phyloP scores from a whole-genome alignment of 2,888 invertebrate species.

The Phalera bucephala region DNA sequence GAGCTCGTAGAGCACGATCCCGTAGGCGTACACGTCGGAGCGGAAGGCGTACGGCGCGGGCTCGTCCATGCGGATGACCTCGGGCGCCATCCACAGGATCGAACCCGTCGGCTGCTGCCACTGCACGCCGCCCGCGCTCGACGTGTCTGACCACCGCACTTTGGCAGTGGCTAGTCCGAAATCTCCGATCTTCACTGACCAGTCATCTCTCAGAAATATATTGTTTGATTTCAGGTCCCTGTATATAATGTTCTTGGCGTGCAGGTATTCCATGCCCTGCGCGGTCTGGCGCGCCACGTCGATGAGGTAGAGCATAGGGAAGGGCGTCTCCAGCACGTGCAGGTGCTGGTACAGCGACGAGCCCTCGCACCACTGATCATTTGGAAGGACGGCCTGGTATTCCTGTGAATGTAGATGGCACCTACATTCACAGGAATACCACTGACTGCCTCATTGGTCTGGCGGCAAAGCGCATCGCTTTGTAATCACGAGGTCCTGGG shows the following conservation, averaged over 20 bases:
- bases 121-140: constrained; percentile 86
- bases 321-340: constrained; percentile 97
- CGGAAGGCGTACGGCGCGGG: constrained; percentile 98
- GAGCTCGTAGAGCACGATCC: constrained; percentile 98
- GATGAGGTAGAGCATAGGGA: constrained; percentile 95
- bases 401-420: no score
- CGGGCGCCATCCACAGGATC: constrained; percentile 99
- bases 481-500: no score
- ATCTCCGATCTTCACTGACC: constrained; percentile 99
- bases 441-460: no score
- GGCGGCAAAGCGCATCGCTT: no score
- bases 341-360: constrained; percentile 98
- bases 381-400: no score
- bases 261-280: constrained; percentile 99
- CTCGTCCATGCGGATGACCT: constrained; percentile 98
- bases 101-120: constrained; percentile 98
- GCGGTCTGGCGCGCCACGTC: constrained; percentile 98
- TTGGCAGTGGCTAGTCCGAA: constrained; percentile 99
- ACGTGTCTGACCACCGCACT: constrained; percentile 83
- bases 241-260: constrained; percentile 98
- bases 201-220: constrained; percentile 98
- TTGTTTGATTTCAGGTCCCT: constrained; percentile 99
- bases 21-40: constrained; percentile 99
- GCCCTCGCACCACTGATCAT: constrained; percentile 99
- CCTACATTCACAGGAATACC: no score